Percentiles rank a stretch among this genome's conserved stretches.
Conservation (phyloP, 2,113 vertebrate genomes). For the Charina bottae region DNA sequence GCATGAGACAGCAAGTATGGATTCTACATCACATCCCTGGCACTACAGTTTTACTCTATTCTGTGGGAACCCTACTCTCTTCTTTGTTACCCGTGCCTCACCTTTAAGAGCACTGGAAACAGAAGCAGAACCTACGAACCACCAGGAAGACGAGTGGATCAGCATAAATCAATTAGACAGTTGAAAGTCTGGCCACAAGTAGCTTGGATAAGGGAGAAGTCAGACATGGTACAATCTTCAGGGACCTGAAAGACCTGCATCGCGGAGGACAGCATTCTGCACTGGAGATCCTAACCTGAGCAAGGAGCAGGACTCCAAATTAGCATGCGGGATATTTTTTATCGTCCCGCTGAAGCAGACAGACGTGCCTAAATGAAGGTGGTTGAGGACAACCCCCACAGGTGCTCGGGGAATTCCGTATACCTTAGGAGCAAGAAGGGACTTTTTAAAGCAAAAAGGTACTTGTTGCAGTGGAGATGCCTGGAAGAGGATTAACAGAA, state of each 20-base stretch:
- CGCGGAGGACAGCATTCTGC: background rate
- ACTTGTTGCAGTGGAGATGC: background rate
- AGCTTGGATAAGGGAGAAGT: background rate
- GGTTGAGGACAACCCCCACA: background rate
- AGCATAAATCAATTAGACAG: background rate
- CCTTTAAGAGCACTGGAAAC: background rate
- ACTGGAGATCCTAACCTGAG: background rate
- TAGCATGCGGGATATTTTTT: background rate
- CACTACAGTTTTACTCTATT: background rate
- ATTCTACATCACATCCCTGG: background rate
- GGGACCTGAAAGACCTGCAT: background rate
- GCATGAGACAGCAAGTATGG: no score
- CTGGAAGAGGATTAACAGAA: background rate
- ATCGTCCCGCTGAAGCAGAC: background rate
- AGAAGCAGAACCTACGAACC: background rate
- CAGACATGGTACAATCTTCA: background rate
- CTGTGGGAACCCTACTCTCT: background rate
- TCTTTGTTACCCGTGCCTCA: background rate
- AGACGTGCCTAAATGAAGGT: background rate
- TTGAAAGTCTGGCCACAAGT: background rate
- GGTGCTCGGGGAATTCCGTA: background rate
- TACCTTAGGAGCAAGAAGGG: background rate
- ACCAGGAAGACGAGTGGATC: background rate
- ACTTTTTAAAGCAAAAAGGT: background rate
- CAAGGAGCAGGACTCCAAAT: background rate